These are phyloP conservation scores for Vulpes lagopus DNA, from an alignment of 2,113 vertebrate species.

Conservation along the genomic window DNA sequence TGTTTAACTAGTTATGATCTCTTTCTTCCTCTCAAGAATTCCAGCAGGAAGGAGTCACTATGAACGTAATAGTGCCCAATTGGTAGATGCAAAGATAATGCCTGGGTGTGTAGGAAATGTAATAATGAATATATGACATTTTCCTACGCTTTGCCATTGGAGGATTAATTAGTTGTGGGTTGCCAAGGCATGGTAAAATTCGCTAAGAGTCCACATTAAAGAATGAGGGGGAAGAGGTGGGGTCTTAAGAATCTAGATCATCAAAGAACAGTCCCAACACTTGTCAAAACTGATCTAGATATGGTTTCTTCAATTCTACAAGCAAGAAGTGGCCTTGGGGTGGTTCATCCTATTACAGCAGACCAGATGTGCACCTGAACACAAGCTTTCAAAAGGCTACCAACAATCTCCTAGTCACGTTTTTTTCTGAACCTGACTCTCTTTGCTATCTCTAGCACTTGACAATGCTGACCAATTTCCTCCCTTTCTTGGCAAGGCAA, in stretches of 20 bases:
- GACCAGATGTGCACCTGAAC: background rate
- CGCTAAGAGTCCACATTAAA: slow-evolving; percentile 23
- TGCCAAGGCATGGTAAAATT: background rate
- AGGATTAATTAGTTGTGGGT: slow-evolving; percentile 55
- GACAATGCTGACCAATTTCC: background rate
- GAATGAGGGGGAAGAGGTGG: background rate
- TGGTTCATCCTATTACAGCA: background rate
- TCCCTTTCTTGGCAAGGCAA: background rate
- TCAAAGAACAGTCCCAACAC: slow-evolving; percentile 39
- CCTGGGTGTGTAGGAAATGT: background rate
- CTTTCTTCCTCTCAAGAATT: slow-evolving; percentile 47
- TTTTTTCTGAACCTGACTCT: background rate
- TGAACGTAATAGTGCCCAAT: background rate
- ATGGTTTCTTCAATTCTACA: slow-evolving; percentile 32
- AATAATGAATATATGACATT: slow-evolving; percentile 3
- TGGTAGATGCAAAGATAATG: background rate
- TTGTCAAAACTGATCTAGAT: slow-evolving; percentile 11
- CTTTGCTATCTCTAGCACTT: background rate
- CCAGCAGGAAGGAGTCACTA: slow-evolving; percentile 63
- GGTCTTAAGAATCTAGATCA: slow-evolving; percentile 31
- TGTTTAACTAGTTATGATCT: slow-evolving; percentile 57
- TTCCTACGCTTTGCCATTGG: background rate
- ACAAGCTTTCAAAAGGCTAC: background rate
- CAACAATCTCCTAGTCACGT: background rate
- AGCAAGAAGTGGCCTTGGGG: background rate